Conservation (phyloP, 35 echinoderm and acorn worm species). For the Amphiura filiformis region DNA sequence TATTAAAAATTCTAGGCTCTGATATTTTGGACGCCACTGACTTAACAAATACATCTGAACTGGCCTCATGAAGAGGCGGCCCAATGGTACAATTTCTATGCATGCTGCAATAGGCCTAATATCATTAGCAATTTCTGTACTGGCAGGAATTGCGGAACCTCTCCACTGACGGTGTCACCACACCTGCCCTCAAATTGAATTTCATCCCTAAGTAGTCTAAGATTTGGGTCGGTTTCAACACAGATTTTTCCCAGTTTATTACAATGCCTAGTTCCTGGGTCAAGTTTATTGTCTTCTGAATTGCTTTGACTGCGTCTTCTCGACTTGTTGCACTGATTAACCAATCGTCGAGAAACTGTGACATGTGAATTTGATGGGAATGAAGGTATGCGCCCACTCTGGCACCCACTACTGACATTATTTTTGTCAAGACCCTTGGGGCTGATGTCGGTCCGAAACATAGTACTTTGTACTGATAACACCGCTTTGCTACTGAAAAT, state of each 20-base stretch:
- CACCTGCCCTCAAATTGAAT: not conserved
- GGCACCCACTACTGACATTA: not conserved
- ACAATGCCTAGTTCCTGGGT: not conserved
- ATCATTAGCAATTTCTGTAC: not conserved
- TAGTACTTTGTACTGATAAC: not conserved
- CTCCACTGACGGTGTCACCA: not conserved
- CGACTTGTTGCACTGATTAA: not conserved
- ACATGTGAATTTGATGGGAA: not conserved
- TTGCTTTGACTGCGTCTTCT: not conserved
- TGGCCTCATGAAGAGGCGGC: not conserved
- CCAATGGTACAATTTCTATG: not conserved
- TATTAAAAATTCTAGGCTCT: not conserved
- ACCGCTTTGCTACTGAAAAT: not conserved
- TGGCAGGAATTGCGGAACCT: not conserved
- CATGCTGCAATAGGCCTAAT: not conserved
- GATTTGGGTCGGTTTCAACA: not conserved
- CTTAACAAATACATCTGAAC: not conserved
- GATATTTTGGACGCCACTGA: not conserved
- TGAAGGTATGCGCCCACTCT: not conserved
- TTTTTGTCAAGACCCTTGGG: not conserved
- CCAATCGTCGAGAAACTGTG: not conserved
- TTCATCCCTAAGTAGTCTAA: not conserved
- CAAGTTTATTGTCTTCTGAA: not conserved
- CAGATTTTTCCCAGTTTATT: not conserved
- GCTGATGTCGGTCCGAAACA: not conserved